Evolutionary conservation across 2,797 vertebrate genomes (phyloP).

Genomic region (Amazonetta brasiliensis): DNA sequence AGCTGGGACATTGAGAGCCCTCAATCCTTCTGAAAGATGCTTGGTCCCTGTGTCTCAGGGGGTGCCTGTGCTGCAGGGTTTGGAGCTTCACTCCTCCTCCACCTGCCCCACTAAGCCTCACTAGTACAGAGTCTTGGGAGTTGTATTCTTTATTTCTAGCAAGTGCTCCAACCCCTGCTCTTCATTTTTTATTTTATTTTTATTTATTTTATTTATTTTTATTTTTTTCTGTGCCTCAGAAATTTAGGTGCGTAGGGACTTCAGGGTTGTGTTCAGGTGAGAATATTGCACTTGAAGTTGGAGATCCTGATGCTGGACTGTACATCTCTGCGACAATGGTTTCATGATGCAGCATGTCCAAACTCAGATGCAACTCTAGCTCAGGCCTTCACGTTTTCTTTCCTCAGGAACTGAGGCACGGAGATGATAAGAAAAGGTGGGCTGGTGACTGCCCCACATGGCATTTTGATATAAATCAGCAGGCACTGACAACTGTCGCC

Average conservation of each 20-base stretch:
- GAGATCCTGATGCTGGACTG: neutral
- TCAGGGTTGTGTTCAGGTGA: neutral
- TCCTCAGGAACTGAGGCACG: neutral
- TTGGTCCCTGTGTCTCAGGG: neutral
- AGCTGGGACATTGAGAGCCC: neutral
- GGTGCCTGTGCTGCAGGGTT: neutral
- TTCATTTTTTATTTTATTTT: neutral
- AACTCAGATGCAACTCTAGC: neutral
- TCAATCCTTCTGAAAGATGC: neutral
- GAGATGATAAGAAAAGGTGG: neutral
- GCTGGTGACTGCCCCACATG: neutral
- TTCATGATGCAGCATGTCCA: neutral
- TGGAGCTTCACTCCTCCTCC: neutral
- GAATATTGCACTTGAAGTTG: neutral
- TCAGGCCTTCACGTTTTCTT: neutral
- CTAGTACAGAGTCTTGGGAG: neutral
- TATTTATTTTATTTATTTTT: too few species aligned
- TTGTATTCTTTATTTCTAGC: neutral
- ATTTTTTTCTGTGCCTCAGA: neutral
- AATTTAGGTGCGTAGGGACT: fast-evolving
- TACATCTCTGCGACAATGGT: fast-evolving
- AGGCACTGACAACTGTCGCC: neutral
- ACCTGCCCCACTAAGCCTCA: neutral
- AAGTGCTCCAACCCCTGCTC: neutral
- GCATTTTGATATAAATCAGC: neutral